Conservation (phyloP, 1,140 invertebrate species). For the Grapholita molesta region DNA sequence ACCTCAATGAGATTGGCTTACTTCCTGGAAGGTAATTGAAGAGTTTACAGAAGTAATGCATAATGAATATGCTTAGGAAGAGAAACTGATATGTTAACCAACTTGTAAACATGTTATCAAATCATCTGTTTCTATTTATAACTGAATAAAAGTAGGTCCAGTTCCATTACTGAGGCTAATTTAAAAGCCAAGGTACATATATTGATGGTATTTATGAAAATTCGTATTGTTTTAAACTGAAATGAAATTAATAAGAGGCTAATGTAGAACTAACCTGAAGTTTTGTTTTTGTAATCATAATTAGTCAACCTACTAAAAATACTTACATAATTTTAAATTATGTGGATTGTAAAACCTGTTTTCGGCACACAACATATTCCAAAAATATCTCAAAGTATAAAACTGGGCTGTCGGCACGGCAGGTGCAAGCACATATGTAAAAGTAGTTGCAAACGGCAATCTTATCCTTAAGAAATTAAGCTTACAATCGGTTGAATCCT, state of each 20-base stretch:
- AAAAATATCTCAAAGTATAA: not conserved
- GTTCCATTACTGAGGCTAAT: not conserved
- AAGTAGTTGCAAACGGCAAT: not conserved
- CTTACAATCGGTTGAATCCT: not conserved
- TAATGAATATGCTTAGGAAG: not conserved
- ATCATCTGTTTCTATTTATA: not conserved
- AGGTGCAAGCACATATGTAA: not conserved
- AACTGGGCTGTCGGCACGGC: not conserved
- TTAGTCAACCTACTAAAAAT: no score
- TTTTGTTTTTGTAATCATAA: no score
- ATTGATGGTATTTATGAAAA: no score
- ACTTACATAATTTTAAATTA: no score
- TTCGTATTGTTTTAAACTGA: no score
- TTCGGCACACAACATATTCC: not conserved
- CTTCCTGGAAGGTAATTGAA: not conserved
- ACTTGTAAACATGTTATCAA: not conserved
- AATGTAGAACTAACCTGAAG: no score
- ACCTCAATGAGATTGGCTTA: not conserved
- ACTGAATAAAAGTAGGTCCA: not conserved
- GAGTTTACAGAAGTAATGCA: not conserved
- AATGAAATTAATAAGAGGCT: no score
- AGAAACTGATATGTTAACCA: not conserved
- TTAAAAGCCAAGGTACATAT: no score
- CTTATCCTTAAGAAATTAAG: not conserved
- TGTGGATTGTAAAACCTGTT: not conserved